phyloP scores from a whole-genome alignment of 2,113 vertebrate species.

The Taurulus bubalis region DNA sequence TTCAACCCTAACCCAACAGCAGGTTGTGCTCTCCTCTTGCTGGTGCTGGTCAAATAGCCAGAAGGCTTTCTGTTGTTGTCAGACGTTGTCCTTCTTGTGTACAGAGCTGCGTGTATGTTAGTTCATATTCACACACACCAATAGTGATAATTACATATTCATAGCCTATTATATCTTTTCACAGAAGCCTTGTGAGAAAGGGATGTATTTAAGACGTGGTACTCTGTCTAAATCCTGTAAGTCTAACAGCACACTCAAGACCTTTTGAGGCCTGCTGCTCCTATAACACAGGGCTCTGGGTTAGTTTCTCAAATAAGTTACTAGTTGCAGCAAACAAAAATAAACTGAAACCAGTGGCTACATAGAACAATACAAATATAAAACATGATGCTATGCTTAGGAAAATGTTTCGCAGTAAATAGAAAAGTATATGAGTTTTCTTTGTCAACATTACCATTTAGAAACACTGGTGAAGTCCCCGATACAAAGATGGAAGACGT shows the following conservation, averaged over 20 bases:
- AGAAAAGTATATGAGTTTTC: neutral
- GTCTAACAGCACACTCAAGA: neutral
- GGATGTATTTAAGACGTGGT: too few species aligned
- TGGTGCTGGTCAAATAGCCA: neutral
- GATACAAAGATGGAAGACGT: neutral
- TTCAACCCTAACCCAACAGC: conserved; percentile 43
- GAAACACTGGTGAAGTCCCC: neutral
- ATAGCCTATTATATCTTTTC: neutral
- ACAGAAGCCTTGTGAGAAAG: neutral
- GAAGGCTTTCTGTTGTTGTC: neutral
- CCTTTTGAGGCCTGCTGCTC: neutral
- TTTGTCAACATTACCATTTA: neutral
- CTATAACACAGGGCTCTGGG: neutral
- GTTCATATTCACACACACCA: neutral
- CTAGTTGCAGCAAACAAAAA: neutral
- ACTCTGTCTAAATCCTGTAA: neutral
- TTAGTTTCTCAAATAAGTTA: neutral
- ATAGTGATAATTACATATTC: neutral
- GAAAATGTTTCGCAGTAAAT: neutral
- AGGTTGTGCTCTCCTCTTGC: conserved; percentile 59
- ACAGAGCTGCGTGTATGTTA: neutral
- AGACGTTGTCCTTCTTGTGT: neutral
- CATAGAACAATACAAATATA: neutral
- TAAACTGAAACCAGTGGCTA: neutral
- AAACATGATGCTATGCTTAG: neutral